A percentile compares a stretch with the other conserved stretches of the same genome.
Evolutionary conservation across 2,113 vertebrate genomes (phyloP).

Genomic region (Asarcornis scutulata): DNA sequence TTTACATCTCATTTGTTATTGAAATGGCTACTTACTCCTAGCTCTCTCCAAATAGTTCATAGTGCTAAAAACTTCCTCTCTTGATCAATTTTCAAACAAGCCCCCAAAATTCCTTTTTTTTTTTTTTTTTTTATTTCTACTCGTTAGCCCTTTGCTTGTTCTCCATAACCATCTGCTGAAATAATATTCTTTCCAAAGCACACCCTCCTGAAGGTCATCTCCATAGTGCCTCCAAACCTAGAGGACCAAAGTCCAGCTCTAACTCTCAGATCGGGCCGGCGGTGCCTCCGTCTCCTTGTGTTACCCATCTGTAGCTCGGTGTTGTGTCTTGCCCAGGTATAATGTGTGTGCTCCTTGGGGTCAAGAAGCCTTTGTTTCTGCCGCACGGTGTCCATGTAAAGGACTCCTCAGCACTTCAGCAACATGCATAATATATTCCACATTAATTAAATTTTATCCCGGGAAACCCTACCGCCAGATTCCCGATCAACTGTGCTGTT

Average conservation of each 20-base stretch:
- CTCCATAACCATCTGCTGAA: neutral
- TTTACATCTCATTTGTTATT: constrained; percentile 6
- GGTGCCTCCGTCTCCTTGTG: neutral
- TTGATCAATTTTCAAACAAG: neutral
- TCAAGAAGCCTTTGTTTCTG: neutral
- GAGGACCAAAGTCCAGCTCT: neutral
- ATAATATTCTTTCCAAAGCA: neutral
- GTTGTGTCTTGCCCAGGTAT: accelerated
- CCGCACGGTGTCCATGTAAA: neutral
- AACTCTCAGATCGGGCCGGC: accelerated
- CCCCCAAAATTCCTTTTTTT: no score
- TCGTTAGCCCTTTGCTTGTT: neutral
- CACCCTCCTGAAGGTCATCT: neutral
- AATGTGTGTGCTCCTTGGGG: neutral
- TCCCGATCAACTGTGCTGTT: neutral
- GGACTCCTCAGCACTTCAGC: accelerated
- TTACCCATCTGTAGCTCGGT: neutral
- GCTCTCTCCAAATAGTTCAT: neutral
- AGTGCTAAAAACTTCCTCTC: neutral
- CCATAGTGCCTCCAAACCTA: neutral
- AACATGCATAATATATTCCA: neutral
- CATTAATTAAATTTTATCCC: neutral
- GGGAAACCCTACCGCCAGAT: neutral
- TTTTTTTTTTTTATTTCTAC: no score
- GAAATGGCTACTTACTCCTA: neutral